phyloP scores from a whole-genome alignment of 2,888 invertebrate species.

The Dasypogon diadema region DNA sequence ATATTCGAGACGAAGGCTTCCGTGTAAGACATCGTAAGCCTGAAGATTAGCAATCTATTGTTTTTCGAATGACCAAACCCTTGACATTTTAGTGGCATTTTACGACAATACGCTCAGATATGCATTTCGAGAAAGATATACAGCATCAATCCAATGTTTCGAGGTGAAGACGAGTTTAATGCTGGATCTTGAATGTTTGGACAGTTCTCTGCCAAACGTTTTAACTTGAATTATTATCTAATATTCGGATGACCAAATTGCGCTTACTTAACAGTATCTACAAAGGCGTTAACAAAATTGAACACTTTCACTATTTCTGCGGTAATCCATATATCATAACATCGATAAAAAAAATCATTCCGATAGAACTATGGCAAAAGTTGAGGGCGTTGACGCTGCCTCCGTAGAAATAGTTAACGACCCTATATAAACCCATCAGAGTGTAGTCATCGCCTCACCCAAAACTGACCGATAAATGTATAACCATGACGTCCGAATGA shows the following conservation, averaged over 20 bases:
- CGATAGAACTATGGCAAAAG: not conserved
- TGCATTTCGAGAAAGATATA: no score
- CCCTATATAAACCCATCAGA: not conserved
- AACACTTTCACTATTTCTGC: no score
- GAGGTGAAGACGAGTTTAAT: no score
- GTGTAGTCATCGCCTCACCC: not conserved
- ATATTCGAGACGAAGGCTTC: not conserved
- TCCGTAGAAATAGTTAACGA: not conserved
- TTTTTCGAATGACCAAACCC: conserved; percentile 15
- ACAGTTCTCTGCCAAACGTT: no score
- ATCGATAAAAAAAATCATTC: not conserved
- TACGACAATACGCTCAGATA: not conserved
- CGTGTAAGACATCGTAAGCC: not conserved
- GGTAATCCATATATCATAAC: no score
- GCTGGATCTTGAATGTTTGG: no score
- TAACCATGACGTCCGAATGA: not conserved
- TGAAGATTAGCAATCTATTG: conserved; percentile 1
- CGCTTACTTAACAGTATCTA: no score
- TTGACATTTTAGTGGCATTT: conserved; percentile 28
- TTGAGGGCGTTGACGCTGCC: not conserved
- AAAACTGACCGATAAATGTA: not conserved
- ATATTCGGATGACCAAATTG: no score
- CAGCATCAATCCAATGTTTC: no score
- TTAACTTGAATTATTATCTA: no score
- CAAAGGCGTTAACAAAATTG: no score